These are phyloP conservation scores for Leptestheria dahalacensis DNA, from an alignment of 1,140 invertebrate genomes.

Conservation along the genomic window DNA sequence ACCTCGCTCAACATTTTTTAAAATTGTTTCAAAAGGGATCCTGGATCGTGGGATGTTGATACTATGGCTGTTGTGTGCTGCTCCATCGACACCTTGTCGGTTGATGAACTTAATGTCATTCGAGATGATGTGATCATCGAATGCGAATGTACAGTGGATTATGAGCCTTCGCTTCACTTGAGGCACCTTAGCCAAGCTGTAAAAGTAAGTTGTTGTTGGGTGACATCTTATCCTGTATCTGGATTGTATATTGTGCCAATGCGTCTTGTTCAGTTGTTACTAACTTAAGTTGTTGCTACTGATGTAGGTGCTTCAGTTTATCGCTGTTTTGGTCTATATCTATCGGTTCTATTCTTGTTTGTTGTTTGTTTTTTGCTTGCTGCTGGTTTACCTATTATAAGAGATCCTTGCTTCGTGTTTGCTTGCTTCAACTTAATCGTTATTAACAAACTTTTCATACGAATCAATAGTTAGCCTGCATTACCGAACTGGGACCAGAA, in stretches of 20 bases:
- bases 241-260: too few relatives aligned
- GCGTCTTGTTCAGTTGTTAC: too few relatives aligned
- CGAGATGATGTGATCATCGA: constrained; percentile 10
- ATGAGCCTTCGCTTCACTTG: background rate
- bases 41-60: background rate
- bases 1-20: background rate
- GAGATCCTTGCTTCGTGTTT: too few relatives aligned
- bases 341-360: too few relatives aligned
- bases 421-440: too few relatives aligned
- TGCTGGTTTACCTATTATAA: too few relatives aligned
- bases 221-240: too few relatives aligned
- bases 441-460: too few relatives aligned
- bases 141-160: constrained; percentile 2
- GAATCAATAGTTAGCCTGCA: constrained; percentile 6
- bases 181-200: background rate
- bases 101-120: background rate
- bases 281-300: too few relatives aligned
- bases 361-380: too few relatives aligned
- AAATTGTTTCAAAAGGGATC: background rate
- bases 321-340: too few relatives aligned
- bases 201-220: background rate
- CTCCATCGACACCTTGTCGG: constrained; percentile 1
- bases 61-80: constrained; percentile 9
- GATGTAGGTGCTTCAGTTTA: too few relatives aligned
- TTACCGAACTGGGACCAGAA: background rate